Percentiles rank a stretch among this genome's conserved stretches.
Evolutionary conservation across 2,888 invertebrate species (phyloP).

Genomic region (Sialis lutaria): DNA sequence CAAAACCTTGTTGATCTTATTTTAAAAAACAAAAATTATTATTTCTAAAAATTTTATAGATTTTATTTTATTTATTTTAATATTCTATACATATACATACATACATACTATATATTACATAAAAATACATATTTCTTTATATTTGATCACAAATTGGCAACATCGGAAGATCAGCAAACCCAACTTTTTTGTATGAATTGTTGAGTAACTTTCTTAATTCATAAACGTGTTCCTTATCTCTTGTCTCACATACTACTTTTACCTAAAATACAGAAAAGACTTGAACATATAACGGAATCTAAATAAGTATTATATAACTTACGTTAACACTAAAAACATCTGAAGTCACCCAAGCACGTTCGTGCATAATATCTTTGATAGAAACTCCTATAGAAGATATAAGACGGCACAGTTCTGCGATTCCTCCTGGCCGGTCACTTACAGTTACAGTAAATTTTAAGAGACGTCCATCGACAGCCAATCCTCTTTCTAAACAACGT

Average conservation of each 20-base stretch:
- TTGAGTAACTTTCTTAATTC: slow-evolving; percentile 38
- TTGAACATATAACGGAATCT: not conserved
- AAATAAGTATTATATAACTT: slow-evolving; percentile 8
- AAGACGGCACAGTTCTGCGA: slow-evolving; percentile 65
- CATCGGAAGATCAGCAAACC: slow-evolving; percentile 8
- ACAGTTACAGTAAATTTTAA: slow-evolving; percentile 60
- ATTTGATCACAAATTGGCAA: not conserved
- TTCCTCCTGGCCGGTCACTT: slow-evolving; percentile 76
- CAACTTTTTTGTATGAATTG: slow-evolving; percentile 35
- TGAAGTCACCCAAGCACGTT: slow-evolving; percentile 81
- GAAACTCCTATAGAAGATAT: slow-evolving; percentile 65
- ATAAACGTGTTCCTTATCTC: slow-evolving; percentile 59
- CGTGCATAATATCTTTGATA: slow-evolving; percentile 92
- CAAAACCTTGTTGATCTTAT: no score
- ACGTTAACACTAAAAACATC: slow-evolving; percentile 72
- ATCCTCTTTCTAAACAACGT: slow-evolving; percentile 69
- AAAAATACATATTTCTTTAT: not conserved
- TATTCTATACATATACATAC: no score
- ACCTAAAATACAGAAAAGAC: slow-evolving; percentile 37
- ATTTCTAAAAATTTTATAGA: no score
- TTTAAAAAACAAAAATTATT: no score
- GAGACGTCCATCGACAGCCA: slow-evolving; percentile 71
- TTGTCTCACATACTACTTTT: slow-evolving; percentile 78
- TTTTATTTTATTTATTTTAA: no score
- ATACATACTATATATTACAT: no score